Evolutionary conservation across 2,113 vertebrate genomes (phyloP).

Genomic region (Rhagologus leucostigma): DNA sequence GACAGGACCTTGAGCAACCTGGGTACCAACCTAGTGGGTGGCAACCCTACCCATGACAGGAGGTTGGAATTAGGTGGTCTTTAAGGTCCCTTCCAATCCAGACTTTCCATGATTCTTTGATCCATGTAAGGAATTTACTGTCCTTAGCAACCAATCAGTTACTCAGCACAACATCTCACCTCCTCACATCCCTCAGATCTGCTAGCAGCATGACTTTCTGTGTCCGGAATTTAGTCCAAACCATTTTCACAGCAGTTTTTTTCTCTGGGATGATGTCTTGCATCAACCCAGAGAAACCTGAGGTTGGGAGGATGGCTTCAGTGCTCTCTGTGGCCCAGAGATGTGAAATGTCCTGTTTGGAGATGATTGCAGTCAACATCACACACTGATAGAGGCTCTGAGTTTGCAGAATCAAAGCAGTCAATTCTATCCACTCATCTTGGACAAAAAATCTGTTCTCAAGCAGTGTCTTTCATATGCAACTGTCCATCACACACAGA

Average conservation of each 20-base stretch:
- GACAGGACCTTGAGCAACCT: not conserved
- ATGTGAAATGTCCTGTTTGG: not conserved
- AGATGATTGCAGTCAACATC: not conserved
- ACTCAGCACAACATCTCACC: not conserved
- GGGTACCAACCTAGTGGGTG: no score
- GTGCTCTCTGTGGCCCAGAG: not conserved
- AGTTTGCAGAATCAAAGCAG: not conserved
- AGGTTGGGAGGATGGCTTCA: not conserved
- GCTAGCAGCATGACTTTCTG: accelerated
- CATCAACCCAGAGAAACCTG: not conserved
- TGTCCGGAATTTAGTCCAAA: not conserved
- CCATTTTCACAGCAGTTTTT: not conserved
- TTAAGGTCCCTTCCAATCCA: not conserved
- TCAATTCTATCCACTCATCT: not conserved
- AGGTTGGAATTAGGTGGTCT: not conserved
- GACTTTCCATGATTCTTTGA: not conserved
- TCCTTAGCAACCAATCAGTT: not conserved
- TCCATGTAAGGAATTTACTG: not conserved
- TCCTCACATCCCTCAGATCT: not conserved
- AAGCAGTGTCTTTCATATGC: not conserved
- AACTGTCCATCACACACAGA: not conserved
- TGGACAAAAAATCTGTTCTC: not conserved
- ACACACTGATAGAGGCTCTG: not conserved
- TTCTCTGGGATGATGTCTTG: not conserved
- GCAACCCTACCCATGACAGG: not conserved